These are phyloP conservation scores for Halictus ligatus DNA, from an alignment of 2,888 invertebrate species.

Conservation along the genomic window DNA sequence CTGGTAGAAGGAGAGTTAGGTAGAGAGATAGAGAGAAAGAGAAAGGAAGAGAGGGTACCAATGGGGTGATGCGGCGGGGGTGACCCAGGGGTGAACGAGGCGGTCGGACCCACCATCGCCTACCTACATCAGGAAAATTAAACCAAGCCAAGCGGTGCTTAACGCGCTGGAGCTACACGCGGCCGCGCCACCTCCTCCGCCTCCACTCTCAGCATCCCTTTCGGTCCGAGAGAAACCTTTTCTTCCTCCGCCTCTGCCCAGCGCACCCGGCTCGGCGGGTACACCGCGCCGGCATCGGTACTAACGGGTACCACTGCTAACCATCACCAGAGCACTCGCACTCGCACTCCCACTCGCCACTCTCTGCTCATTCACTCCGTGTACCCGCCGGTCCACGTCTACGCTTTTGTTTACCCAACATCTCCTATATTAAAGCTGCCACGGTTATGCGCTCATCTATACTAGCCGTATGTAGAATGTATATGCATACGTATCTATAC, in stretches of 20 bases:
- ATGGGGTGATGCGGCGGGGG: constrained; percentile 72
- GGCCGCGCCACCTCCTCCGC: constrained; percentile 69
- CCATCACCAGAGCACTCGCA: constrained; percentile 64
- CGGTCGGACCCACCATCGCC: constrained; percentile 80
- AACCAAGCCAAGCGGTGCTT: constrained; percentile 84
- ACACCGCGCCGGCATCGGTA: constrained; percentile 39
- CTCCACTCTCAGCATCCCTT: constrained; percentile 67
- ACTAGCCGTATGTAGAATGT: constrained; percentile 20
- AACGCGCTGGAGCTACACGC: constrained; percentile 81
- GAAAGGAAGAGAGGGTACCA: constrained; percentile 46
- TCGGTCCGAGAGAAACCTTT: constrained; percentile 69
- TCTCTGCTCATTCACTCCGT: constrained; percentile 74
- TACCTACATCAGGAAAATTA: constrained; percentile 84
- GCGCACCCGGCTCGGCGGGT: constrained; percentile 10
- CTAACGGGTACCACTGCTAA: constrained; percentile 55
- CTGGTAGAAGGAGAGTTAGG: constrained; percentile 37
- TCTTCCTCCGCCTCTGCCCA: constrained; percentile 55
- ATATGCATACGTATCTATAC: constrained; percentile 20
- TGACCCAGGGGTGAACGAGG: constrained; percentile 74
- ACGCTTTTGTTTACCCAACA: constrained; percentile 83
- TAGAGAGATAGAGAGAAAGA: background rate
- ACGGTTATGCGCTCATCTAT: constrained; percentile 61
- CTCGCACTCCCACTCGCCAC: constrained; percentile 64
- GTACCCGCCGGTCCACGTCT: constrained; percentile 72
- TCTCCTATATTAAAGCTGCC: constrained; percentile 82